A percentile compares a stretch with the other conserved stretches of the same genome.
phyloP scores from a whole-genome alignment of 2,888 invertebrate genomes.

The Saturnia japonica region DNA sequence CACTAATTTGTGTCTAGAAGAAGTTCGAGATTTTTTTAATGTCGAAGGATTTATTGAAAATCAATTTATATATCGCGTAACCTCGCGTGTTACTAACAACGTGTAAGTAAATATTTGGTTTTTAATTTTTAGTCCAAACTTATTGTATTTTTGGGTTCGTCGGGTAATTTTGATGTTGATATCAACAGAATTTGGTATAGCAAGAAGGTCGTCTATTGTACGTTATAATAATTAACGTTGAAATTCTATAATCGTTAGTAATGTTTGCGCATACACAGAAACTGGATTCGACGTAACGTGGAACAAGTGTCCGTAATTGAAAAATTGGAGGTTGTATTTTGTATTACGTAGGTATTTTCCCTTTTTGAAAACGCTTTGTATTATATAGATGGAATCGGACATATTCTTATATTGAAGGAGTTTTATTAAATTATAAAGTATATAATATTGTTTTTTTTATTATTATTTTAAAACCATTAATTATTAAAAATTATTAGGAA shows the following conservation, averaged over 20 bases:
- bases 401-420: constrained; percentile 81
- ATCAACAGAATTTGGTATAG: constrained; percentile 3
- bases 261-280: not conserved
- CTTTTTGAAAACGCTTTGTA: constrained; percentile 79
- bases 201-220: constrained; percentile 55
- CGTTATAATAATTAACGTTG: constrained; percentile 15
- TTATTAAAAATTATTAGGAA: not conserved
- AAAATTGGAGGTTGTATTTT: constrained; percentile 68
- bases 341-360: constrained; percentile 71
- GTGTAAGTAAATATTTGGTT: not conserved
- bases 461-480: constrained; percentile 26
- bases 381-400: constrained; percentile 80
- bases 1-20: not conserved
- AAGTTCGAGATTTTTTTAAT: not conserved
- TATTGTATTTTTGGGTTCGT: not conserved
- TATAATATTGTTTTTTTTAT: constrained; percentile 43
- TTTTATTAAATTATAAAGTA: constrained; percentile 78
- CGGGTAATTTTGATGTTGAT: not conserved
- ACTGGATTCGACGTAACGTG: constrained; percentile 1
- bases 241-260: not conserved
- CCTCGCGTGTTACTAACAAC: too few species aligned
- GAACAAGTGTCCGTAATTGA: constrained; percentile 39
- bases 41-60: not conserved
- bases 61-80: not conserved
- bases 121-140: not conserved